Evolutionary conservation across 2,888 invertebrate genomes (phyloP).

Genomic region (Slavum lentiscoides): DNA sequence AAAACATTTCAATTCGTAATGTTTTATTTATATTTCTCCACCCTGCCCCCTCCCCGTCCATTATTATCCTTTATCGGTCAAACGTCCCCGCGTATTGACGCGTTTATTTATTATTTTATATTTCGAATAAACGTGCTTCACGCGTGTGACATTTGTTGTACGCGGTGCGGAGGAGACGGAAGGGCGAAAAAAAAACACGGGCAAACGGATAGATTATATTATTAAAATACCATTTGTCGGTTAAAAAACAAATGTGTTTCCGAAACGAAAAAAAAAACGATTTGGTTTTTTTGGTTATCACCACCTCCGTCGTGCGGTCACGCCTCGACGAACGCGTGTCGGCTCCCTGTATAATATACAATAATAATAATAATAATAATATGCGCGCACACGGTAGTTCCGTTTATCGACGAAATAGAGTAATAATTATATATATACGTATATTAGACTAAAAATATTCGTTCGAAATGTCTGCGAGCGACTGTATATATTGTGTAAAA

Average conservation of each 20-base stretch:
- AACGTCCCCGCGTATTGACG: conserved; percentile 1
- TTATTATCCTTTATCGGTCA: conserved; percentile 29
- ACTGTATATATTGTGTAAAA: too few species aligned
- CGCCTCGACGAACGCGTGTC: conserved; percentile 1
- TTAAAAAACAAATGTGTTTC: neutral
- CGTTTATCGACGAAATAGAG: too few species aligned
- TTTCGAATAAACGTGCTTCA: conserved; percentile 43
- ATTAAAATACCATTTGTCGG: conserved; percentile 35
- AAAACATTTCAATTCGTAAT: neutral
- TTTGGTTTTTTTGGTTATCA: conserved; percentile 43
- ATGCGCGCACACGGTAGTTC: too few species aligned
- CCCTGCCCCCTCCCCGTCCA: neutral
- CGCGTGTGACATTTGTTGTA: conserved; percentile 47
- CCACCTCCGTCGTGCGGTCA: conserved; percentile 16
- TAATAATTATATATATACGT: too few species aligned
- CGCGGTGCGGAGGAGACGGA: too few species aligned
- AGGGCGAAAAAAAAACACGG: neutral
- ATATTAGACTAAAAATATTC: too few species aligned
- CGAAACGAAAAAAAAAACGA: conserved; percentile 13
- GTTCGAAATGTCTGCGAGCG: too few species aligned
- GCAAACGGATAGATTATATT: conserved; percentile 23
- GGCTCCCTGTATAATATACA: too few species aligned
- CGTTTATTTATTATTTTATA: neutral
- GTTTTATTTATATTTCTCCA: neutral
- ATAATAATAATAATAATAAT: too few species aligned